Evolutionary conservation across 1,140 invertebrate genomes (phyloP).

Genomic region (Cataglyphis hispanica): DNA sequence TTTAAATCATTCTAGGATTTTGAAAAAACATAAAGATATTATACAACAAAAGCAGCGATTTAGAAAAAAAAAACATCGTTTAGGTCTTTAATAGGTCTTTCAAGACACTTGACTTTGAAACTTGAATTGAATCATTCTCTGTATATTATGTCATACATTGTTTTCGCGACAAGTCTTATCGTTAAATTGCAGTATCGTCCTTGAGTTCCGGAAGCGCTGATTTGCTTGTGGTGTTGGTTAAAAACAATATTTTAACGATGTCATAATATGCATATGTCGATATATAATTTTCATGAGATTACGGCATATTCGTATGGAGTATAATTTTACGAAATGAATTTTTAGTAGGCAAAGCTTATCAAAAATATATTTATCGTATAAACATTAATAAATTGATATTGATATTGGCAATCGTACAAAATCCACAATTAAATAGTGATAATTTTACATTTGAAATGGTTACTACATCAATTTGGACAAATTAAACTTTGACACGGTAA

Average conservation of each 20-base stretch:
- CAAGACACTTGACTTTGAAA: background rate
- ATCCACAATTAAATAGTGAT: no score
- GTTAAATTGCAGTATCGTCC: background rate
- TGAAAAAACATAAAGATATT: background rate
- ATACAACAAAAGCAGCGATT: background rate
- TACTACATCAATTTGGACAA: background rate
- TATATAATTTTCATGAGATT: background rate
- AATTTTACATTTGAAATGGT: no score
- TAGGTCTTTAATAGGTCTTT: background rate
- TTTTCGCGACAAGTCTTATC: conserved; percentile 36
- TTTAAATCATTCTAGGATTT: background rate
- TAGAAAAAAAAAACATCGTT: background rate
- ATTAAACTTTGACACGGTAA: background rate
- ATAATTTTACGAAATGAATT: background rate
- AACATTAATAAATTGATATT: background rate
- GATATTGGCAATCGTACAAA: background rate
- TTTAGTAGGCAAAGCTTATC: background rate
- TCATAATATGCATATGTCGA: background rate
- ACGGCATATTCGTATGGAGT: background rate
- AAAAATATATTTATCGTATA: background rate
- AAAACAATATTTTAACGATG: background rate
- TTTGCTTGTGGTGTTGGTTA: background rate
- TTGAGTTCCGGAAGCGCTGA: conserved; percentile 20
- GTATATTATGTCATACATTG: background rate
- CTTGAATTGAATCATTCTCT: background rate